Conservation (phyloP, 2,113 vertebrate genomes). For the Rynchops niger region DNA sequence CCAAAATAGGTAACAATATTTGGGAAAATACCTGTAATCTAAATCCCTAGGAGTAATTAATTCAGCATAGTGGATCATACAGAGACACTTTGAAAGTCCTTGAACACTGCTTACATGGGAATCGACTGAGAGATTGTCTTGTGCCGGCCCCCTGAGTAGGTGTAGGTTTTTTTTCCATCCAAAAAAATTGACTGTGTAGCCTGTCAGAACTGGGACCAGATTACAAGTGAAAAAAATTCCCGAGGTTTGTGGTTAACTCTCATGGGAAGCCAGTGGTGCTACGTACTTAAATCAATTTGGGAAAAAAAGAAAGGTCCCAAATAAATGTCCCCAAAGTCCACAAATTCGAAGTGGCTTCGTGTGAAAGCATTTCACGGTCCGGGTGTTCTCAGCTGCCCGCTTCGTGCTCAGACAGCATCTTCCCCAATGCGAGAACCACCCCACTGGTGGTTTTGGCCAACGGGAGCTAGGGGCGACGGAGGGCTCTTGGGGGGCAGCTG, state of each 20-base stretch:
- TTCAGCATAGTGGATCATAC: not conserved
- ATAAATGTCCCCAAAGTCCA: not conserved
- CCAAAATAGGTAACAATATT: not conserved
- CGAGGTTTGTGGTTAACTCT: not conserved
- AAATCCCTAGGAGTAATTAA: not conserved
- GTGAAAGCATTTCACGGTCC: not conserved
- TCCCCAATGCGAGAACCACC: not conserved
- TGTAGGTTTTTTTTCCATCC: not conserved
- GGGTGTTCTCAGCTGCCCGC: rapidly evolving
- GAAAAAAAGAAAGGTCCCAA: not conserved
- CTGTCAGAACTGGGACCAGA: not conserved
- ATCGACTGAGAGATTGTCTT: not conserved
- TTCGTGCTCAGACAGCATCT: not conserved
- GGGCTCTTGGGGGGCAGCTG: not conserved
- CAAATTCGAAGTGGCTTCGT: not conserved
- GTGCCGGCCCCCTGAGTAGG: not conserved
- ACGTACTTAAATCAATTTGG: not conserved
- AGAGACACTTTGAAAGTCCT: not conserved
- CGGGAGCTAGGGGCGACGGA: not conserved
- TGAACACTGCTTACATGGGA: not conserved
- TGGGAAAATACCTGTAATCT: not conserved
- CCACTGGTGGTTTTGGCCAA: rapidly evolving
- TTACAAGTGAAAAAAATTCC: not conserved
- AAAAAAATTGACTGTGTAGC: not conserved
- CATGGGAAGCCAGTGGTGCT: not conserved